These are phyloP conservation scores for Diloba caeruleocephala DNA, from an alignment of 2,888 invertebrate genomes.

Conservation along the genomic window DNA sequence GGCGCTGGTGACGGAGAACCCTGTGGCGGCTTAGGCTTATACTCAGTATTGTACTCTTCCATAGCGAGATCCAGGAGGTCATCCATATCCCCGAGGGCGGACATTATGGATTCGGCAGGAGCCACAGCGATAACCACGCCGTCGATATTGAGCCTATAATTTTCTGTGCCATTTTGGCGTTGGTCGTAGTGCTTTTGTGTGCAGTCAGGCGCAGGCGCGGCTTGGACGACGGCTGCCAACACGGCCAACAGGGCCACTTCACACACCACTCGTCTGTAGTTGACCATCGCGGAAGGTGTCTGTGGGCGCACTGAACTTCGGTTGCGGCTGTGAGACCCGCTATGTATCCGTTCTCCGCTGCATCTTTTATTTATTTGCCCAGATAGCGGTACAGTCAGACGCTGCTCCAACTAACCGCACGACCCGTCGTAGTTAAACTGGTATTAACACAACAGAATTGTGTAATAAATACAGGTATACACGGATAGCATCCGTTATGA, in stretches of 20 bases:
- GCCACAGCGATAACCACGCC: conserved; percentile 91
- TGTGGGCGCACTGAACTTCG: conserved; percentile 74
- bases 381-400: conserved; percentile 85
- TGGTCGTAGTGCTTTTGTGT: conserved; percentile 89
- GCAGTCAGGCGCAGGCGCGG: conserved; percentile 69
- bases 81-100: conserved; percentile 86
- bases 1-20: conserved; percentile 31
- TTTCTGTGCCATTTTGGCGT: conserved; percentile 93
- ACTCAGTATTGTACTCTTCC: conserved; percentile 59
- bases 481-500: conserved; percentile 36
- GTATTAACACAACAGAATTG: conserved; percentile 74
- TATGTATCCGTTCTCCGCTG: conserved; percentile 81
- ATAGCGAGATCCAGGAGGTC: conserved; percentile 75
- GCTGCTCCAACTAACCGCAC: conserved; percentile 68
- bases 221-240: conserved; percentile 53
- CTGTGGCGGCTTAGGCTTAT: conserved; percentile 59
- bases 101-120: conserved; percentile 89
- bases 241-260: conserved; percentile 70
- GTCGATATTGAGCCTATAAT: conserved; percentile 91
- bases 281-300: conserved; percentile 82
- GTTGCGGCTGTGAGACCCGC: conserved; percentile 71
- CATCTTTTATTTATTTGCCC: conserved; percentile 88
- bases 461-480: conserved; percentile 66
- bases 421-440: conserved; percentile 78
- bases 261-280: conserved; percentile 83